phyloP scores from a whole-genome alignment of 92 coral and sea anemone genomes.

The Pocillopora grandis region DNA sequence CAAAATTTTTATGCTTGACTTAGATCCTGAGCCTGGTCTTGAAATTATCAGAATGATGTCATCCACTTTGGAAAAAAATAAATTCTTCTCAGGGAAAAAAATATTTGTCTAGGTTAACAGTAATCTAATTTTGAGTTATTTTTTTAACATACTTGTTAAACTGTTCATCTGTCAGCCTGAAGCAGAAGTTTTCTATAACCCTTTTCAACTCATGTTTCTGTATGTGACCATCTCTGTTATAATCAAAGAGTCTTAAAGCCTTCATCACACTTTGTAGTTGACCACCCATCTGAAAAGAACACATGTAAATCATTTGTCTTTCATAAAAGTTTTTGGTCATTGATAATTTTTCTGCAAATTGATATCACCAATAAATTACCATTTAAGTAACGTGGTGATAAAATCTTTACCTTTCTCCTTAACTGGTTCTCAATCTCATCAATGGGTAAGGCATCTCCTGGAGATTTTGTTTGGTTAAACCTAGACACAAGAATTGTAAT shows the following conservation, averaged over 20 bases:
- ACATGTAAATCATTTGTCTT: background rate
- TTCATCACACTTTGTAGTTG: slow-evolving; percentile 82
- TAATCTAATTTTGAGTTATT: too few relatives aligned
- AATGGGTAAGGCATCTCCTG: slow-evolving; percentile 46
- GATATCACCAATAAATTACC: background rate
- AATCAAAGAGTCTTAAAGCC: slow-evolving; percentile 90
- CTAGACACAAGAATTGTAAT: slow-evolving; percentile 17
- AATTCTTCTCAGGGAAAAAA: too few relatives aligned
- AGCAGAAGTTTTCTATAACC: slow-evolving; percentile 96
- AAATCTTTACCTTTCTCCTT: slow-evolving; percentile 67
- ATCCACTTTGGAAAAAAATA: too few relatives aligned
- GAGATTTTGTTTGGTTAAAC: slow-evolving; percentile 75
- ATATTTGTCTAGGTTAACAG: too few relatives aligned
- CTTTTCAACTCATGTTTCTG: slow-evolving; percentile 89
- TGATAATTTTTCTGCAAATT: background rate
- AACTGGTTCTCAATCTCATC: slow-evolving; percentile 83
- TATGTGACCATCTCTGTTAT: slow-evolving; percentile 93
- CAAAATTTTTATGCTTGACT: too few relatives aligned
- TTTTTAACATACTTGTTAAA: slow-evolving; percentile 74
- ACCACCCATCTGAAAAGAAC: slow-evolving; percentile 71
- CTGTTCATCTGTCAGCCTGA: slow-evolving; percentile 83
- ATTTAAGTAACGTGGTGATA: too few relatives aligned
- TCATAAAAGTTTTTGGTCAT: background rate
- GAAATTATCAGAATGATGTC: too few relatives aligned
- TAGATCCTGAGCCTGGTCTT: too few relatives aligned